phyloP scores from a whole-genome alignment of 2,113 vertebrate genomes.

The Desmodus rotundus region DNA sequence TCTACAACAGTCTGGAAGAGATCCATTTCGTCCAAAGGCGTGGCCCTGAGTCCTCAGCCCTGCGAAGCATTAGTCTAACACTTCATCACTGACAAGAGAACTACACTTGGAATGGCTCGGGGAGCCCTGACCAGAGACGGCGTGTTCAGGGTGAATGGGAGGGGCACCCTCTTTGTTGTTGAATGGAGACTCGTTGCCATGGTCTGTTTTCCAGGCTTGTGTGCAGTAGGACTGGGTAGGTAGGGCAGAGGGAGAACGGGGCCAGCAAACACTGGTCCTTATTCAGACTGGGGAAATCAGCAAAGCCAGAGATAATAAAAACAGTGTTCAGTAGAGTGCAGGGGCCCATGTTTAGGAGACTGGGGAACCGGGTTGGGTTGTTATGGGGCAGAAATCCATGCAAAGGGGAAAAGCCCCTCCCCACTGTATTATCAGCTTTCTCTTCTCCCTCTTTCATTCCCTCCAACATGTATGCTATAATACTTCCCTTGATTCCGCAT shows the following conservation, averaged over 20 bases:
- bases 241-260: background rate
- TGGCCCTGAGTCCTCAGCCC: background rate
- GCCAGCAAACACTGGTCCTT: background rate
- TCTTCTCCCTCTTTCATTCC: background rate
- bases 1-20: background rate
- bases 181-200: background rate
- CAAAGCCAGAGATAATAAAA: background rate
- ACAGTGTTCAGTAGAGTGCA: background rate
- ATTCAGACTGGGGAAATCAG: background rate
- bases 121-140: background rate
- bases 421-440: background rate
- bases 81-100: background rate
- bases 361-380: background rate
- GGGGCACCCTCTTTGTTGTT: background rate
- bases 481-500: background rate
- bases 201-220: background rate
- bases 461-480: fast-evolving
- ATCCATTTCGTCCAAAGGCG: background rate
- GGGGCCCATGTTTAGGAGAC: background rate
- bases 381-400: background rate
- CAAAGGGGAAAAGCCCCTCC: background rate
- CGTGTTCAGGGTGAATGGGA: background rate
- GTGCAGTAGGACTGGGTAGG: background rate
- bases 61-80: background rate
- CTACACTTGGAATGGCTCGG: background rate